Base-by-base conservation (phyloP, 2,888 invertebrate species). In the Apamea epomidion region DNA sequence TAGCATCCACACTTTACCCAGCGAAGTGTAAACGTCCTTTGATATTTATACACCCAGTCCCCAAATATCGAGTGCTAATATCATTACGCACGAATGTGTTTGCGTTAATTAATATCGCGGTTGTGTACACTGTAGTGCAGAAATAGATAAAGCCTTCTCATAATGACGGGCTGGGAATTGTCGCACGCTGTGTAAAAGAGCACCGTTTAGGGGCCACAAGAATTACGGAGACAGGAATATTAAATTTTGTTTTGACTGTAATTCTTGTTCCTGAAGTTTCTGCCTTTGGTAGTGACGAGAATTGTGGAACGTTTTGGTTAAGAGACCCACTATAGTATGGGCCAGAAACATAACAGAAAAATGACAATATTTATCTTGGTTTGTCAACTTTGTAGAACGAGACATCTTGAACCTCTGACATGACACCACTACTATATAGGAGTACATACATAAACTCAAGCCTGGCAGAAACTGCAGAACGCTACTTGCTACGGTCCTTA, bases 101-200 rank as follows among this genome's bases (percentile, higher is more conserved):
- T 78, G 74, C 73, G 68, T 86, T 89, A 90, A 88, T 89, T 90
- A 89, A 89, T 90, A 80, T 89, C 67, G 80, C 76, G 81, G 89
- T 68, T 73, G 81, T 83, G 73, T 87, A 80, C 78, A 81, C 81
- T 81, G 87, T 82, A 85, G 74, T 84, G 78, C 76, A 84, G 84
- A 78, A 84, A 87, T 86, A 88, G 87, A 88, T 89, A 87, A 83
- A 90, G 82, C 84, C 84, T 79, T 85, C 78, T 48, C 72, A 65
- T 87, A 82, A 89, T 87, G 76, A 89, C 60, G 42, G 75, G 90
- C 72, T 83, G 84, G 88, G 82, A 83, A 84, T 58, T 72, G 71
- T 60, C 70, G 70, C 85, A 83, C 73, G 62, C 71, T 81, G 81
- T 77, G 68, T 78, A 74, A 83, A 76, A 84, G 79, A 75, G 51